Base-by-base conservation (phyloP, 2,113 vertebrate species). In the Misgurnus mizolepis region DNA sequence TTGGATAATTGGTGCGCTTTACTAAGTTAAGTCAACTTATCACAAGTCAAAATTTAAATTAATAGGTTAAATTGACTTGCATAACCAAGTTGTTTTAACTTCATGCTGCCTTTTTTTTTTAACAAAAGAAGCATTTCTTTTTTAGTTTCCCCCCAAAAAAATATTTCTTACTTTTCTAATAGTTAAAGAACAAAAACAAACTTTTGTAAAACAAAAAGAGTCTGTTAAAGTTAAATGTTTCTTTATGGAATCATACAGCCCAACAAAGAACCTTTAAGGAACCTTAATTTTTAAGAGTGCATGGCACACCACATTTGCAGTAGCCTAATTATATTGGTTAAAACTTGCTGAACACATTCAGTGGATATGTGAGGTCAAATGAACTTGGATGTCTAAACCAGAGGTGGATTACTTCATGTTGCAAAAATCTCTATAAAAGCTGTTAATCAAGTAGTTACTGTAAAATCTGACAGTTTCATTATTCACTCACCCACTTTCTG, bases 381-480 rank as follows among this genome's bases (percentile, higher is more conserved):
- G 11, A 45, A 15, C 53, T 34, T 64, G 60, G 58, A 39, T 76
- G 73, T 76, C 64, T 50, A 43, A 64, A 76, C 60, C 73, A 64
- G 73, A 50, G 43, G 58, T 76, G 73, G 43, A 76, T 76, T 64
- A 76, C 73, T 64, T 76, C 73, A 76, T 64, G 60, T 64, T 76
- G 60, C 45, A 64, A 18, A 62, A 18, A 64, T 76, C 58, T 64
- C 73, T 62, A 76, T 62, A 76, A 76, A 76, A 76, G 45, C 60
- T 39, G 60, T 76, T 76, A 76, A 76, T 76, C 73, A 76, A 76
- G 43, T 18, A 45, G 43, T 62, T 75, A 75, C 73, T 76, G 18
- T 76, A 22, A 76, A 76, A 49, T 47, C 43, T 64, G 73, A 76
- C 73, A 76, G 73, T 64, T 76, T 76, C 27, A 64, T 76, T 76